phyloP scores from a whole-genome alignment of 1,140 invertebrate genomes.

The Ceratina calcarata region DNA sequence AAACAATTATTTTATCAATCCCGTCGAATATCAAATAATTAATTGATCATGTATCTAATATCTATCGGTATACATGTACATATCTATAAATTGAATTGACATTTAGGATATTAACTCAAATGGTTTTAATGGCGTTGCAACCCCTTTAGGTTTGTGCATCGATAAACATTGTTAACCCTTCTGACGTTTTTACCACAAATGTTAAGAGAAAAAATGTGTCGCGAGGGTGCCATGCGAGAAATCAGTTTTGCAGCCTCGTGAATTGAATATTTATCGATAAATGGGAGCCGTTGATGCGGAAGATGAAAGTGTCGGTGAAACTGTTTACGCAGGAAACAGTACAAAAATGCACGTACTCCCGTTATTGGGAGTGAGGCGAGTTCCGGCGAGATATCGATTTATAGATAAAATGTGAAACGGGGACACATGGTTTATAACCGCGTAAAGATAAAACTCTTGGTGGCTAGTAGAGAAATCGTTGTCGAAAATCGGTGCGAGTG shows the following conservation, averaged over 20 bases:
- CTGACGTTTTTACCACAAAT: not conserved
- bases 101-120: no score
- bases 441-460: constrained; percentile 22
- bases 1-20: no score
- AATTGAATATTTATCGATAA: constrained; percentile 34
- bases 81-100: no score
- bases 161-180: constrained; percentile 1
- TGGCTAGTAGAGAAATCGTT: not conserved
- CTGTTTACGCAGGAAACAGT: constrained; percentile 22
- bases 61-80: no score
- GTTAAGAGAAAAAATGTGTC: not conserved
- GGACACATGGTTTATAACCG: constrained; percentile 30
- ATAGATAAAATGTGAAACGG: constrained; percentile 23
- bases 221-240: constrained; percentile 3
- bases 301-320: constrained; percentile 36
- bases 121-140: not conserved
- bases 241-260: not conserved
- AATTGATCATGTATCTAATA: no score
- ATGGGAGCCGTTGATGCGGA: constrained; percentile 3
- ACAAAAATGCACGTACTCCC: constrained; percentile 18
- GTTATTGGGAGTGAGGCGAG: no score
- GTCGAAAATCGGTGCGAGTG: not conserved
- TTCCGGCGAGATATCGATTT: constrained; percentile 31
- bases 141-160: not conserved
- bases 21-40: no score